These are phyloP conservation scores for Lepus oiostolus DNA, from an alignment of 2,797 vertebrate genomes.

Conservation along the genomic window DNA sequence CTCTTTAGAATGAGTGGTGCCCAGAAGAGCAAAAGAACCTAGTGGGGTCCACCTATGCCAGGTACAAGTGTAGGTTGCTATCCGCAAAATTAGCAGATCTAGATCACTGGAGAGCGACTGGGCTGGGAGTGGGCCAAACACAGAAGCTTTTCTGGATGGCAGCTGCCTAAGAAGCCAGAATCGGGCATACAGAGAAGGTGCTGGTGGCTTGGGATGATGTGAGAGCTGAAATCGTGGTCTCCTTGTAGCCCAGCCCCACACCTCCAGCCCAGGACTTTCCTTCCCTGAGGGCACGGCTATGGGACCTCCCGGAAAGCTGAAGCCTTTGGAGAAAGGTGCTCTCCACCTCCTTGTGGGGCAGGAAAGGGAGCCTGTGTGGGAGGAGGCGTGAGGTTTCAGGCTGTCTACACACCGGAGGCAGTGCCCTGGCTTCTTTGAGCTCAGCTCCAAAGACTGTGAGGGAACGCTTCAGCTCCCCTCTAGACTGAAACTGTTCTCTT, in stretches of 20 bases:
- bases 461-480: background rate
- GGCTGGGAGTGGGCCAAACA: background rate
- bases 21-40: background rate
- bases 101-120: background rate
- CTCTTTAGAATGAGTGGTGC: background rate
- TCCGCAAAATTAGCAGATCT: constrained; percentile 11
- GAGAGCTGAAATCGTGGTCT: background rate
- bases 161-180: background rate
- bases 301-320: background rate
- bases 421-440: background rate
- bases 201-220: background rate
- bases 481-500: background rate
- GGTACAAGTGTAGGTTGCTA: background rate
- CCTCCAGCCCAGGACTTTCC: background rate
- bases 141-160: background rate
- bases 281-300: background rate
- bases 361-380: background rate
- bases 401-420: background rate
- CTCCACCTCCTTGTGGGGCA: no score
- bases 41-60: background rate
- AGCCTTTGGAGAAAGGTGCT: background rate
- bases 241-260: background rate
- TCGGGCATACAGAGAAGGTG: background rate
- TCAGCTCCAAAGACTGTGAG: background rate
- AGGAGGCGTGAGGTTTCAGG: background rate